phyloP scores from a whole-genome alignment of 2,113 vertebrate species.

The Coracopsis vasa region DNA sequence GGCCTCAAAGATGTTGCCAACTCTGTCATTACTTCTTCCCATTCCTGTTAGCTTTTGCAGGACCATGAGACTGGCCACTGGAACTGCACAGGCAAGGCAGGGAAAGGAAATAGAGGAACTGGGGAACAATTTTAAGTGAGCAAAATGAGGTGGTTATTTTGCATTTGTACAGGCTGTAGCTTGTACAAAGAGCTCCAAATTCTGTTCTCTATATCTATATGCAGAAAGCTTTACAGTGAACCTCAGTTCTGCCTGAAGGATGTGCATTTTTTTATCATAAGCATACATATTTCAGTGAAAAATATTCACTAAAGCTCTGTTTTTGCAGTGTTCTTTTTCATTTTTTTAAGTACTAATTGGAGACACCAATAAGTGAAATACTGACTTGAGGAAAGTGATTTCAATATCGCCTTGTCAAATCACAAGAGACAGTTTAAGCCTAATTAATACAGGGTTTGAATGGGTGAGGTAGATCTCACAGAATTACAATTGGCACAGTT shows the following conservation, averaged over 20 bases:
- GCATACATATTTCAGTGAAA: not conserved
- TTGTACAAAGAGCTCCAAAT: not conserved
- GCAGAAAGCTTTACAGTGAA: not conserved
- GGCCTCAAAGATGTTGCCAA: not conserved
- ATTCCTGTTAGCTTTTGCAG: not conserved
- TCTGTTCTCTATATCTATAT: not conserved
- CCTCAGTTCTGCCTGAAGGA: not conserved
- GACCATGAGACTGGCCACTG: not conserved
- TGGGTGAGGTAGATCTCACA: not conserved
- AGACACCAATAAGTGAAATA: not conserved
- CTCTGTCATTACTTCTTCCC: not conserved
- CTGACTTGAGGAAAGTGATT: not conserved
- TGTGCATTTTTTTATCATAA: not conserved
- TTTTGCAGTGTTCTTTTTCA: not conserved
- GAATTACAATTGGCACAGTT: not conserved
- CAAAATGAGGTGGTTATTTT: not conserved
- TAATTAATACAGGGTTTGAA: not conserved
- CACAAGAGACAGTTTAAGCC: not conserved
- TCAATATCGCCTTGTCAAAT: not conserved
- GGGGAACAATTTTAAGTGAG: not conserved
- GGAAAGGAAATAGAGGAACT: not conserved
- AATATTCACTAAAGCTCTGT: not conserved
- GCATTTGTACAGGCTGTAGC: not conserved
- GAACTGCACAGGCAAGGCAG: not conserved
- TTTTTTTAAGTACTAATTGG: not conserved